Base-by-base conservation (phyloP, 2,113 vertebrate genomes). In the Donacobius atricapilla region DNA sequence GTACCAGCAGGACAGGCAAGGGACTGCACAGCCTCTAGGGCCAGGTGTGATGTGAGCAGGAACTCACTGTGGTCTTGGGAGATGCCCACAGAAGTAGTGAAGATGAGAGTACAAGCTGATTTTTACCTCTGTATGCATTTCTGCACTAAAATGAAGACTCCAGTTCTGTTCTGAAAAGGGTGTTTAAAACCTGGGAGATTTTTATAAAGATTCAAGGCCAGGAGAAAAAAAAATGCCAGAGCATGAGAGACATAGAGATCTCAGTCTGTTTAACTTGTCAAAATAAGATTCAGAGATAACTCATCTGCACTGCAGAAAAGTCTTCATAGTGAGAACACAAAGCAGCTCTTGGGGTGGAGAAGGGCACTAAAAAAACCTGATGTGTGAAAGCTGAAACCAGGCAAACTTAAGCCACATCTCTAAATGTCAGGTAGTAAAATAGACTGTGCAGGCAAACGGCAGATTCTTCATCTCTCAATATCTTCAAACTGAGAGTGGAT, bases 361-460 rank as follows among this genome's bases (percentile, higher is more conserved):
- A 89, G 73, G 65, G 27, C 84, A 47, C 85, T 71, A 60, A 92
- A 85, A 85, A 79, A 71, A 31, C 1, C n/a, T 65, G 57, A 27
- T 45, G 65, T 24, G 28, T 53, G 65, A 79, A 68, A 72, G 57
- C 92, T 75, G 88, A 89, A 93, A 73, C 42, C 68, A 81, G 66
- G 11, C 79, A 65, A 86, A 54, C 54, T 80, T 44, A 42, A 96
- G 83, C 54, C 71, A 27, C 40, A 33, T 84, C 69, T 93, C 71
- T 68, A 61, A 94, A 95, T 93, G 87, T 89, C 73, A 92, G 53
- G 54, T 50, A 53, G 87, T 85, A 56, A 95, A 96, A 87, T 89
- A 73, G 84, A 75, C 73, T 7, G 11, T 61, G 23, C 11, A 48
- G 89, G 61, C 60, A 94, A 92, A 81, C 45, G 40, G 65, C 64